Base-by-base conservation (phyloP, 2,888 invertebrate genomes). In the Nipponacmea schrenckii region DNA sequence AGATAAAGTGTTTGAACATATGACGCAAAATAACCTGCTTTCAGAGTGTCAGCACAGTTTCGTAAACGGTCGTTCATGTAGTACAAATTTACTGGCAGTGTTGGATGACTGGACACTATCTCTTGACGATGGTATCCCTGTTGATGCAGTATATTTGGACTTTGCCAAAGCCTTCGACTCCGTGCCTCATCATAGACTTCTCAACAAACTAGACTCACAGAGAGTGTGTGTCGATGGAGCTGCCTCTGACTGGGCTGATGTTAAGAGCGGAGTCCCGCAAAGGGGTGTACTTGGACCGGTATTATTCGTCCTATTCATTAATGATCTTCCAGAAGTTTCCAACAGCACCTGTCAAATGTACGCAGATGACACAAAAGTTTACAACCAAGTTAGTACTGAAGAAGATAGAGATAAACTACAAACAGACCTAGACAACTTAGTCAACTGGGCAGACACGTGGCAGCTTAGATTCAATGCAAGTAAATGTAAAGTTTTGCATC, bases 331-430 rank as follows among this genome's bases (percentile, higher is more conserved):
- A 4, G 72, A 72, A 5, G 15, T 44, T 14, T 39, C 73, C 14
- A 24, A 64, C 24, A 31, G 66, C 39, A 15, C 31, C 0, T 20
- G 63, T 26, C 45, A 50, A 14, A 62, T 70, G 39, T 74, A 72
- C 62, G 71, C 71, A 56, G 73, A 76, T 68, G 71, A 76, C 62
- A 65, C 74, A 10, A 76, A 71, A 48, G 17, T 71, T 4, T 69
- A n/a, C 15, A n/a, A 46, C 64, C 17, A 68, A 74, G 62, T 24
- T 17, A 17, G 67, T 68, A 50, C 26, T 71, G 17, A 27, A 69
- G 14, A 69, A 62, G 24, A n/a, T n/a, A n/a, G n/a, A n/a, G n/a
- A n/a, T n/a, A n/a, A n/a, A n/a, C n/a, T n/a, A n/a, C n/a, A n/a
- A n/a, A n/a, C n/a, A n/a, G n/a, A n/a, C n/a, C n/a, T n/a, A n/a